Evolutionary conservation across 2,113 vertebrate species (phyloP).

Genomic region (Grus americana): DNA sequence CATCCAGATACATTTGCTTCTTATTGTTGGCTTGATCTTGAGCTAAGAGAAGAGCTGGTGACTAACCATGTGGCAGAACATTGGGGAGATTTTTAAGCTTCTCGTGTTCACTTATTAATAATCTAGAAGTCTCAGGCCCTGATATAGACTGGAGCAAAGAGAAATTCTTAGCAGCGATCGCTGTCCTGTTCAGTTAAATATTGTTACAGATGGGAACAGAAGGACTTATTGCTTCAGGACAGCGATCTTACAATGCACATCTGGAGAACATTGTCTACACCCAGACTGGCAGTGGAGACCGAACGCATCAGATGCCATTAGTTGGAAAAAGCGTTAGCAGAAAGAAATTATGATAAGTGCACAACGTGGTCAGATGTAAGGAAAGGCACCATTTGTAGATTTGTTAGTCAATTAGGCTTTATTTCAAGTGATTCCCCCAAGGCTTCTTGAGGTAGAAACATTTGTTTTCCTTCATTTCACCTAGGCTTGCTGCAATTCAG

Average conservation of each 20-base stretch:
- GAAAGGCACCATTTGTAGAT: conserved; percentile 41
- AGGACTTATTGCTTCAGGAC: conserved; percentile 28
- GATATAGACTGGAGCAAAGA: background rate
- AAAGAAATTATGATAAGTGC: conserved; percentile 13
- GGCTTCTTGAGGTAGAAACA: conserved; percentile 34
- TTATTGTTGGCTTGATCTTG: background rate
- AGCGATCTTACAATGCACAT: conserved; percentile 9
- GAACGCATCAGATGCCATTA: background rate
- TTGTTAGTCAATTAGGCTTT: conserved; percentile 55
- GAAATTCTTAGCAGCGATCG: background rate
- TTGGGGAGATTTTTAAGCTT: background rate
- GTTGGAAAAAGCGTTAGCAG: background rate
- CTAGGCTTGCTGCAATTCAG: background rate
- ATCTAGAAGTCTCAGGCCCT: background rate
- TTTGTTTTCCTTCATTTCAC: conserved; percentile 38
- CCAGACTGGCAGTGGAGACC: background rate
- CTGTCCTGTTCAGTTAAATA: background rate
- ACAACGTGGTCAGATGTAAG: background rate
- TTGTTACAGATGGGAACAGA: conserved; percentile 45
- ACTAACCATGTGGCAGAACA: background rate
- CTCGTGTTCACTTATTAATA: background rate
- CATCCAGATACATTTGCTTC: background rate
- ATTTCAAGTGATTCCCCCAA: conserved; percentile 25
- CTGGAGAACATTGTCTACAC: background rate
- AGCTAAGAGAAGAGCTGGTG: background rate